These are phyloP conservation scores for Coregonus ussuriensis DNA, from an alignment of 2,797 vertebrate species.

Conservation along the genomic window DNA sequence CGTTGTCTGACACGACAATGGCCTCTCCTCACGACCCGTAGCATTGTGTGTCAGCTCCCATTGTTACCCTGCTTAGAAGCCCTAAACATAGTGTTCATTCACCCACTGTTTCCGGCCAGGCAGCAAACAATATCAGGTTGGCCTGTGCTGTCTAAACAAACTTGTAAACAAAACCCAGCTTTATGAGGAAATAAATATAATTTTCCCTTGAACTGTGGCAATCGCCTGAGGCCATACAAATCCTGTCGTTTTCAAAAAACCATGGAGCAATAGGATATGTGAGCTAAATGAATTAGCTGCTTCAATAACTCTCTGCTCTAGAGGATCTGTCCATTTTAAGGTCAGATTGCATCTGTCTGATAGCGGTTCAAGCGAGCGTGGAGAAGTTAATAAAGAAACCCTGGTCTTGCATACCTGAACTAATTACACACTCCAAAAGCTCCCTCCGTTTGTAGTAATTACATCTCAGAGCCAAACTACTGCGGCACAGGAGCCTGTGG, in stretches of 20 bases:
- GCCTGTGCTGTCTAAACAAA: not conserved
- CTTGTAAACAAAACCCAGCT: not conserved
- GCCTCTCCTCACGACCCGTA: not conserved
- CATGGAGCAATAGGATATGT: constrained; percentile 24
- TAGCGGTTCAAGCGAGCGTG: constrained; percentile 54
- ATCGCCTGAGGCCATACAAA: constrained; percentile 24
- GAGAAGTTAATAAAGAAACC: constrained; percentile 59
- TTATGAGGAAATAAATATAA: not conserved
- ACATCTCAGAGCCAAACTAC: constrained; percentile 28
- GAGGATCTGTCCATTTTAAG: constrained; percentile 46
- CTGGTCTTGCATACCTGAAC: constrained; percentile 54
- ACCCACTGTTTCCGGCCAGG: constrained; percentile 1
- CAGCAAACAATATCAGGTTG: not conserved
- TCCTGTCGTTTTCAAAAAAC: constrained; percentile 19
- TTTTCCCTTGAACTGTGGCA: constrained; percentile 23
- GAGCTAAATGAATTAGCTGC: constrained; percentile 52
- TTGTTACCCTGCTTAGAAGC: constrained; percentile 21
- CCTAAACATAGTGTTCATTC: no score
- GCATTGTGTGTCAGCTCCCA: constrained; percentile 22
- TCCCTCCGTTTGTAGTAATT: constrained; percentile 56
- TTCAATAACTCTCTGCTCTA: constrained; percentile 50
- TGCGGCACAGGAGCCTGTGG: not conserved
- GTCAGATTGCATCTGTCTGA: constrained; percentile 62
- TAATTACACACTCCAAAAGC: constrained; percentile 65
- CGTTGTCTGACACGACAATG: not conserved